Percentiles rank a stretch among this genome's conserved stretches.
phyloP scores from a whole-genome alignment of 2,888 invertebrate genomes.

The Erebia epiphron region DNA sequence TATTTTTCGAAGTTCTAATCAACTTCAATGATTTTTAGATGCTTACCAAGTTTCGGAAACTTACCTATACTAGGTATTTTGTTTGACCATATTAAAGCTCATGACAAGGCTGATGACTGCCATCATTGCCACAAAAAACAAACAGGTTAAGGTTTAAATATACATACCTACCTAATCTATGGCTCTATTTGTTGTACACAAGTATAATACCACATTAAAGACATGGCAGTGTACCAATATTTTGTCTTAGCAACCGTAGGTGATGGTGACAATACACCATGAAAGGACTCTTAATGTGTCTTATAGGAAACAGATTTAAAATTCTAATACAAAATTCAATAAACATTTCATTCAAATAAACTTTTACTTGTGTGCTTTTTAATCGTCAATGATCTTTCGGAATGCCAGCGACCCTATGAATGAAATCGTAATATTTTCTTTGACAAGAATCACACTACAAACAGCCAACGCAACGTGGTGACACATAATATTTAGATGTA shows the following conservation, averaged over 20 bases:
- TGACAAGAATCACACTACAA: too few species aligned
- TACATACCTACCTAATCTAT: not conserved
- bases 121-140: not conserved
- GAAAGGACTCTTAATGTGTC: constrained; percentile 21
- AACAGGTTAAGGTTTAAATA: not conserved
- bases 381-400: too few species aligned
- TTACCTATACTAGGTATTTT: too few species aligned
- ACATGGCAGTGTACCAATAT: constrained; percentile 20
- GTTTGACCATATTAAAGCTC: not conserved
- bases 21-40: not conserved
- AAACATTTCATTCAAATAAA: too few species aligned
- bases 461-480: too few species aligned
- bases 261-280: constrained; percentile 19
- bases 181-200: constrained; percentile 1
- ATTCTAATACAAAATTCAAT: too few species aligned
- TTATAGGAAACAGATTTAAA: not conserved
- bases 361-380: too few species aligned
- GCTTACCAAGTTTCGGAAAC: not conserved
- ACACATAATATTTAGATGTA: too few species aligned
- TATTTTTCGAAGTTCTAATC: not conserved
- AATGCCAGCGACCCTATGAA: too few species aligned
- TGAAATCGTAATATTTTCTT: too few species aligned
- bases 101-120: not conserved
- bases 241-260: constrained; percentile 22
- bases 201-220: not conserved